These are phyloP conservation scores for Tetragnatha montana DNA, from an alignment of 2,888 invertebrate genomes.

Conservation along the genomic window DNA sequence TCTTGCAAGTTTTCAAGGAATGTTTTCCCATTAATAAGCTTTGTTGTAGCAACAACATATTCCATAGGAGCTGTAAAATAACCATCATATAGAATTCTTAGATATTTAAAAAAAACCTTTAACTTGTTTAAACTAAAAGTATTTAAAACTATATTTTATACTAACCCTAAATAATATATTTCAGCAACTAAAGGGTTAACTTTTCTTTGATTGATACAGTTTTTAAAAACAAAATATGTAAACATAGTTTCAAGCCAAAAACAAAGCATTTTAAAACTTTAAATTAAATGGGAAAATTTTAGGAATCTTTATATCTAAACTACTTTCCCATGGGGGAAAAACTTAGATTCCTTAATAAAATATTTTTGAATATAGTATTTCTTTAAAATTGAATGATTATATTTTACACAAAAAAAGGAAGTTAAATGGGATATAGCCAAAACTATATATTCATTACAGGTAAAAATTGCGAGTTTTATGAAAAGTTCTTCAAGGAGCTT, in stretches of 20 bases:
- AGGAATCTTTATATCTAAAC: too few relatives aligned
- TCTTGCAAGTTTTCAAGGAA: slow-evolving; percentile 84
- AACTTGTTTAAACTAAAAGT: background rate
- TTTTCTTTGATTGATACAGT: background rate
- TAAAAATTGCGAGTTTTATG: background rate
- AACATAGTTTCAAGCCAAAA: background rate
- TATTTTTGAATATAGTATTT: too few relatives aligned
- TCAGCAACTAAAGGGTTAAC: background rate
- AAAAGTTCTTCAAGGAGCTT: slow-evolving; percentile 57
- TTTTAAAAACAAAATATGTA: background rate
- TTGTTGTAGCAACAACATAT: slow-evolving; percentile 92
- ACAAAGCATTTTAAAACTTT: background rate
- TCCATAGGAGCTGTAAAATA: slow-evolving; percentile 84
- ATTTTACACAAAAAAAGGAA: too few relatives aligned
- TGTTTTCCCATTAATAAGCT: slow-evolving; percentile 91
- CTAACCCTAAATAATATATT: background rate
- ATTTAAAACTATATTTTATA: background rate
- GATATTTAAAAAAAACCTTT: too few relatives aligned
- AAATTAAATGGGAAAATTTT: background rate
- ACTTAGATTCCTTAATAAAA: too few relatives aligned
- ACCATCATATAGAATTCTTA: background rate
- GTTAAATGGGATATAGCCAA: background rate
- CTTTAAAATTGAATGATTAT: background rate
- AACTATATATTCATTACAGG: background rate
- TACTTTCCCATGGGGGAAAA: too few relatives aligned